phyloP scores from a whole-genome alignment of 2,113 vertebrate genomes.

The Gallinago undulata region DNA sequence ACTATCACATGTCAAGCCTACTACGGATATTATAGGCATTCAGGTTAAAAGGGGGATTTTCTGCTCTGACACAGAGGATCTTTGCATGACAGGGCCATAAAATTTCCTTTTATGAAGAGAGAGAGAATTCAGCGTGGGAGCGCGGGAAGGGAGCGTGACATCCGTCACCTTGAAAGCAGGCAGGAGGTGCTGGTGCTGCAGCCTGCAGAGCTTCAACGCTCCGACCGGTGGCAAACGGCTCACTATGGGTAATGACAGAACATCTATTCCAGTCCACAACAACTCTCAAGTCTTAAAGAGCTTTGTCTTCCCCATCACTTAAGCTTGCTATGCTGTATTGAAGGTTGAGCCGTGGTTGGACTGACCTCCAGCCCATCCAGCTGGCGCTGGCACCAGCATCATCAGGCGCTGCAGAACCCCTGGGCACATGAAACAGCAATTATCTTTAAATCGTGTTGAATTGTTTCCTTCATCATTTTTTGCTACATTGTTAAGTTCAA shows the following conservation, averaged over 20 bases:
- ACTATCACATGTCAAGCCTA: neutral
- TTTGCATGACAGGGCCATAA: neutral
- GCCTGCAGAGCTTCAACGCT: neutral
- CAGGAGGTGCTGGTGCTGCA: neutral
- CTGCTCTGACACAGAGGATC: neutral
- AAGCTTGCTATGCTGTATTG: neutral
- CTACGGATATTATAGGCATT: neutral
- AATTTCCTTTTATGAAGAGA: neutral
- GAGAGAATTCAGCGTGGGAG: neutral
- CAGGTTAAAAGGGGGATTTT: slow-evolving; percentile 36
- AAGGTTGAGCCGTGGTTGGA: neutral
- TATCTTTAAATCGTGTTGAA: neutral
- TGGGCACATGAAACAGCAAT: neutral
- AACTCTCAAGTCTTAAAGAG: neutral
- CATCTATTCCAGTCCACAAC: neutral
- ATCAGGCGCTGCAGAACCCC: neutral
- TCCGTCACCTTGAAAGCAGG: neutral
- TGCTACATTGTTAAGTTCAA: neutral
- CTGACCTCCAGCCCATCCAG: neutral
- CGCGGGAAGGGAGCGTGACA: rapidly evolving
- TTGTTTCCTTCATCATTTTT: neutral
- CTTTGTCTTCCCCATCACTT: neutral
- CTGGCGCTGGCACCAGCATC: neutral
- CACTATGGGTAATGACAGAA: neutral
- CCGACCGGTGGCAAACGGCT: neutral